phyloP scores from a whole-genome alignment of 2,797 vertebrate species.

The Eulemur mongoz region DNA sequence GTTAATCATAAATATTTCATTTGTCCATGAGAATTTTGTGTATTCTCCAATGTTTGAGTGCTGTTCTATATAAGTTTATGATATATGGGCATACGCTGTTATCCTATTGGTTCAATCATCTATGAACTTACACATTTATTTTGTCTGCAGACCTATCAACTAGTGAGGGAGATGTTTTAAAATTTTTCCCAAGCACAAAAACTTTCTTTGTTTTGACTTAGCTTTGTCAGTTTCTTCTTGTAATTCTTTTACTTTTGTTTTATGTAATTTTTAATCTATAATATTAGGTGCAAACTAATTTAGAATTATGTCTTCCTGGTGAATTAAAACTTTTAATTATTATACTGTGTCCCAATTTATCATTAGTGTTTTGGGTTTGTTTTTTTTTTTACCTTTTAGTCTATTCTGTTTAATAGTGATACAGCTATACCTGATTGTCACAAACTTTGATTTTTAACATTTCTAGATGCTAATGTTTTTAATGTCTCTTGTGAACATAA shows the following conservation, averaged over 20 bases:
- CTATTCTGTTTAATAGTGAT: background rate
- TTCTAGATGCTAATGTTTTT: background rate
- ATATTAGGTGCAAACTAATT: background rate
- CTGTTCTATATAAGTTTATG: background rate
- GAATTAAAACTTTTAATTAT: background rate
- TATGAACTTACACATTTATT: background rate
- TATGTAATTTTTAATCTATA: background rate
- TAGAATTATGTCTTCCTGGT: background rate
- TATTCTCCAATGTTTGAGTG: background rate
- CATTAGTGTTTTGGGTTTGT: background rate
- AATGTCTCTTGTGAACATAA: background rate
- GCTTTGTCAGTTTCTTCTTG: background rate
- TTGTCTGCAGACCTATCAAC: background rate
- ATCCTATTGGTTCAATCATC: background rate
- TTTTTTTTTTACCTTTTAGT: background rate
- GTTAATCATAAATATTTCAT: background rate
- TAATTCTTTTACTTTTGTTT: background rate
- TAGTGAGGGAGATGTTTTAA: background rate
- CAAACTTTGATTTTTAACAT: background rate
- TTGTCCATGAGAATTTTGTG: background rate
- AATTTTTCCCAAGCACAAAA: background rate
- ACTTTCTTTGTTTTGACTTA: background rate
- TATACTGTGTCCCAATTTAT: background rate
- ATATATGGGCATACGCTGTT: background rate
- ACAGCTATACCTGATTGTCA: background rate